Evolutionary conservation across 2,888 invertebrate genomes (phyloP).

Genomic region (Agrochola litura): DNA sequence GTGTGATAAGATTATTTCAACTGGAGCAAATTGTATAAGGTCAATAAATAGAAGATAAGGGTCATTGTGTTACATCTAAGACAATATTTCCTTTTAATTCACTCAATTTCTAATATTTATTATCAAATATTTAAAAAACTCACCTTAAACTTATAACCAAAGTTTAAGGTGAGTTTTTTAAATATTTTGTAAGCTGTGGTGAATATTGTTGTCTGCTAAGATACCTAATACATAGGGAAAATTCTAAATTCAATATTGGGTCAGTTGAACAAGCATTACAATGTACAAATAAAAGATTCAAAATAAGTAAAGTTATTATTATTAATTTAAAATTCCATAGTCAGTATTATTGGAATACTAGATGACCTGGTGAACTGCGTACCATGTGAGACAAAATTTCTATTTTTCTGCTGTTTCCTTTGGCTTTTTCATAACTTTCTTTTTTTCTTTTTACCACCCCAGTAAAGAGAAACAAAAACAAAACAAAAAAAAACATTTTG

Average conservation of each 20-base stretch:
- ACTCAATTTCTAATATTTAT: background rate
- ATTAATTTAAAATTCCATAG: background rate
- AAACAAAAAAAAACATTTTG: background rate
- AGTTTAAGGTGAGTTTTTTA: background rate
- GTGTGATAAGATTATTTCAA: background rate
- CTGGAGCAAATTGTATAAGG: slow-evolving; percentile 15
- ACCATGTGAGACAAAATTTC: no score
- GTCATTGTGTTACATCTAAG: background rate
- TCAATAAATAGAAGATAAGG: slow-evolving; percentile 34
- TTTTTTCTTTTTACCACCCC: background rate
- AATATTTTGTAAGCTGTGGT: background rate
- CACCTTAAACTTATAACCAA: no score
- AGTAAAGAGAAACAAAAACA: background rate
- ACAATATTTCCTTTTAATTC: background rate
- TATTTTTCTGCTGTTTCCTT: background rate
- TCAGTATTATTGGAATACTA: background rate
- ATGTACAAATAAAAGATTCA: background rate
- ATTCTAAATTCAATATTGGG: background rate
- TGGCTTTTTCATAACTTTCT: background rate
- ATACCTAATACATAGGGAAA: background rate
- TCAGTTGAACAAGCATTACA: background rate
- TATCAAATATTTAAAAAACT: no score
- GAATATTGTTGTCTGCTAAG: background rate
- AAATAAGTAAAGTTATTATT: slow-evolving; percentile 3
- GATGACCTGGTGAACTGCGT: background rate